These are phyloP conservation scores for Nomada flava DNA, from an alignment of 2,888 invertebrate species.

Conservation along the genomic window DNA sequence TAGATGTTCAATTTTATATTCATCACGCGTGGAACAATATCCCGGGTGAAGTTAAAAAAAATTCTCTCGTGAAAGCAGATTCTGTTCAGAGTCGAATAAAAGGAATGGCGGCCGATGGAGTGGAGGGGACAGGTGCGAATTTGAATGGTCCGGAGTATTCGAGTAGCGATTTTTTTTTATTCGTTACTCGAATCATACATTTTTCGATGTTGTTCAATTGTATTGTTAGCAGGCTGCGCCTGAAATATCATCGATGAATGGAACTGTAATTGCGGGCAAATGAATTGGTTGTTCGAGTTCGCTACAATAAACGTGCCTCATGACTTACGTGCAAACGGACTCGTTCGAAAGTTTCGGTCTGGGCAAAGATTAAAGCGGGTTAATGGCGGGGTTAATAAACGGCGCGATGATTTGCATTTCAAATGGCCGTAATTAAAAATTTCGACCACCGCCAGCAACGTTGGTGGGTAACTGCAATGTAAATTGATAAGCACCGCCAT, in stretches of 20 bases:
- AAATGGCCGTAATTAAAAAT: constrained; percentile 35
- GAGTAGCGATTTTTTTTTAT: constrained; percentile 23
- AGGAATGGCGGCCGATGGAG: constrained; percentile 27
- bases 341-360: constrained; percentile 15
- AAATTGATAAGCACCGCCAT: not conserved
- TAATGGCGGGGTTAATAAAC: constrained; percentile 22
- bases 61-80: constrained; percentile 34
- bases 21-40: constrained; percentile 48
- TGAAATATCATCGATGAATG: constrained; percentile 4
- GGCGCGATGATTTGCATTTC: constrained; percentile 22
- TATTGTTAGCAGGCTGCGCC: not conserved
- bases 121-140: not conserved
- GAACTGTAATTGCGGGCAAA: not conserved
- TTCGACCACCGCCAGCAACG: not conserved
- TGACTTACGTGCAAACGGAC: constrained; percentile 9
- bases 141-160: constrained; percentile 34
- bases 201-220: not conserved
- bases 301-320: not conserved
- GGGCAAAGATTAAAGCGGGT: constrained; percentile 15
- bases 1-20: constrained; percentile 58
- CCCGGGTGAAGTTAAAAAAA: constrained; percentile 20
- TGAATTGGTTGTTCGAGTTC: not conserved
- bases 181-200: not conserved
- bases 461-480: not conserved
- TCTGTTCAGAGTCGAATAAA: constrained; percentile 38